Percentiles rank a stretch among this genome's conserved stretches.
Conservation (phyloP, 2,888 invertebrate genomes). For the Oligia strigilis region DNA sequence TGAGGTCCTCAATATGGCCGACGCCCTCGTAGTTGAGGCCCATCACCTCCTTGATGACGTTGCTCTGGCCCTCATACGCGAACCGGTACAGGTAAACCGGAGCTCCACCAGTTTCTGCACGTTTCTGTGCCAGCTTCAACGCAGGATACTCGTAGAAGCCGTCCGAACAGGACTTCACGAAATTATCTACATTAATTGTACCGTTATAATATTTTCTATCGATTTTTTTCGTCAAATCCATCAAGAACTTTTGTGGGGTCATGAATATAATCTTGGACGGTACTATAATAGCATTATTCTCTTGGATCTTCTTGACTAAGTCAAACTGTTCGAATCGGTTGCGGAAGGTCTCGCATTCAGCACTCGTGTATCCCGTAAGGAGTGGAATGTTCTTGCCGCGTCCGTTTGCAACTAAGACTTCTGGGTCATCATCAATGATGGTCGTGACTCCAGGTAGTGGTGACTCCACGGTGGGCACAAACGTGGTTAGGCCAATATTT, state of each 20-base stretch:
- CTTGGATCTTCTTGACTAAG: slow-evolving; percentile 70
- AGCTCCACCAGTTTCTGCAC: slow-evolving; percentile 73
- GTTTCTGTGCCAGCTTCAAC: slow-evolving; percentile 73
- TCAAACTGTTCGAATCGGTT: slow-evolving; percentile 76
- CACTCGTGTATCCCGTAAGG: slow-evolving; percentile 80
- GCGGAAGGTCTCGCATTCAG: slow-evolving; percentile 83
- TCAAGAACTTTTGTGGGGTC: slow-evolving; percentile 60
- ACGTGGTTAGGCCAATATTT: slow-evolving; percentile 76
- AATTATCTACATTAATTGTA: slow-evolving; percentile 73
- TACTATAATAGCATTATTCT: slow-evolving; percentile 71
- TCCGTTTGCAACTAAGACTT: slow-evolving; percentile 75
- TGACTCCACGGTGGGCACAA: slow-evolving; percentile 82
- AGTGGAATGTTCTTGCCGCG: slow-evolving; percentile 80
- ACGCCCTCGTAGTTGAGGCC: slow-evolving; percentile 86
- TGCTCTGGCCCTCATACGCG: slow-evolving; percentile 86
- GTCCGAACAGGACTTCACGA: slow-evolving; percentile 77
- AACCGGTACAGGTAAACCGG: slow-evolving; percentile 90
- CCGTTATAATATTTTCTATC: slow-evolving; percentile 76
- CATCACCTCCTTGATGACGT: slow-evolving; percentile 82
- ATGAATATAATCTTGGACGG: slow-evolving; percentile 73
- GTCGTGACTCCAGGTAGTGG: slow-evolving; percentile 76
- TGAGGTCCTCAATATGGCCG: slow-evolving; percentile 91
- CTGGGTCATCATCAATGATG: slow-evolving; percentile 82
- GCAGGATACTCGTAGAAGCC: slow-evolving; percentile 80
- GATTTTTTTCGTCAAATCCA: slow-evolving; percentile 69